Evolutionary conservation across 2,113 vertebrate genomes (phyloP).

Genomic region (Sitta europaea): DNA sequence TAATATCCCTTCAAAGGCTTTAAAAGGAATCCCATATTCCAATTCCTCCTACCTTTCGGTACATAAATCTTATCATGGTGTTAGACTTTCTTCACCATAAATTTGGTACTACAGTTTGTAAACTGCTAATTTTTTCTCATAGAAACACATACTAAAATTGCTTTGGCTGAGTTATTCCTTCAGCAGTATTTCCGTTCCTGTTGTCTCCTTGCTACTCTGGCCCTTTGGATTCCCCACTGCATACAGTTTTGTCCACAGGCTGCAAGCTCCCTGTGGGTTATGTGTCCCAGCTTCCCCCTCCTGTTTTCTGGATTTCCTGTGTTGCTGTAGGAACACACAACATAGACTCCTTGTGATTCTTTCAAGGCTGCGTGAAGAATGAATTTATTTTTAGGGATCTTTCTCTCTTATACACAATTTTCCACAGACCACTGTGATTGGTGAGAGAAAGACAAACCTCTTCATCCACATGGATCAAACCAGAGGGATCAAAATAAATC

Average conservation of each 20-base stretch:
- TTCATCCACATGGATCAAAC: too few relatives aligned
- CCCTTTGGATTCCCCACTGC: not conserved
- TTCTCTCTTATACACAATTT: too few relatives aligned
- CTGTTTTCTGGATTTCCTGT: not conserved
- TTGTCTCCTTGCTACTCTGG: not conserved
- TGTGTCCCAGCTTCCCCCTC: not conserved
- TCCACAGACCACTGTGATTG: too few relatives aligned
- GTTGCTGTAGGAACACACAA: too few relatives aligned
- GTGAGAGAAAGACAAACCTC: too few relatives aligned
- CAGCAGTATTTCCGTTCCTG: not conserved
- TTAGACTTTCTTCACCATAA: not conserved
- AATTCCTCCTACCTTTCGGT: not conserved
- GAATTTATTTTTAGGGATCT: too few relatives aligned
- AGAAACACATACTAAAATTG: not conserved
- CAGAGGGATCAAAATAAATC: too few relatives aligned
- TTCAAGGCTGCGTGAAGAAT: too few relatives aligned
- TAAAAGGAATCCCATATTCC: not conserved
- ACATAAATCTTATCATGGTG: not conserved
- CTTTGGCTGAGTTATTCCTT: not conserved
- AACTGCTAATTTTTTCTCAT: not conserved
- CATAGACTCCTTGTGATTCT: too few relatives aligned
- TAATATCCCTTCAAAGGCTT: not conserved
- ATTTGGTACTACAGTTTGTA: not conserved
- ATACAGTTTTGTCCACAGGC: not conserved
- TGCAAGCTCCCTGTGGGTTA: not conserved